Conservation (phyloP, 1,140 invertebrate genomes). For the Lepidurus arcticus region DNA sequence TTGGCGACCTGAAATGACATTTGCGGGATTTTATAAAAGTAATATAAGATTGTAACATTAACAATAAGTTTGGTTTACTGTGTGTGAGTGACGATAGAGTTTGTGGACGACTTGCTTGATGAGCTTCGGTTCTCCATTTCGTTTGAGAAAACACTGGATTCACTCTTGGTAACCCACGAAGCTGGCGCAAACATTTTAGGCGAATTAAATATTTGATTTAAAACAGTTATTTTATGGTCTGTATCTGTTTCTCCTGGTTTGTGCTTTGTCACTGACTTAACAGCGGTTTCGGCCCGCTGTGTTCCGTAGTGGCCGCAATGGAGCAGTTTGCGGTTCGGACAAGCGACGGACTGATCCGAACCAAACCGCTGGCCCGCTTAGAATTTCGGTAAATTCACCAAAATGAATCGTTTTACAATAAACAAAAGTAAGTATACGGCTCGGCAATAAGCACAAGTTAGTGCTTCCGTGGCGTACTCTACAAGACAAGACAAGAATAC, state of each 20-base stretch:
- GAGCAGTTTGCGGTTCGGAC: no score
- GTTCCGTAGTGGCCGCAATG: no score
- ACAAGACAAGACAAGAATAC: no score
- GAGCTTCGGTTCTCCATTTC: background rate
- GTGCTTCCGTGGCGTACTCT: no score
- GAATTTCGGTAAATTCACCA: background rate
- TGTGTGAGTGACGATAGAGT: background rate
- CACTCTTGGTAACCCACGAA: background rate
- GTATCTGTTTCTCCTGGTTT: background rate
- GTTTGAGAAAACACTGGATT: background rate
- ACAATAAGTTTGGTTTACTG: background rate
- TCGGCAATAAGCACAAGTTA: no score
- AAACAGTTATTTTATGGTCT: background rate
- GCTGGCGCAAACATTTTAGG: background rate
- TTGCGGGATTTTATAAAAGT: background rate
- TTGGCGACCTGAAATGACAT: slow-evolving; percentile 59
- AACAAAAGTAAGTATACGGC: background rate
- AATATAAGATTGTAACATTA: background rate
- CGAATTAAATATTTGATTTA: background rate
- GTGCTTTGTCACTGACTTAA: slow-evolving; percentile 5
- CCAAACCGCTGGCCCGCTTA: no score
- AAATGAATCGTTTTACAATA: background rate
- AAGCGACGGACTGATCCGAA: no score
- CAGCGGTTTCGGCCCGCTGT: background rate
- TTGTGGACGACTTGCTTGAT: background rate